phyloP scores from a whole-genome alignment of 2,113 vertebrate genomes.

The Bufo bufo region DNA sequence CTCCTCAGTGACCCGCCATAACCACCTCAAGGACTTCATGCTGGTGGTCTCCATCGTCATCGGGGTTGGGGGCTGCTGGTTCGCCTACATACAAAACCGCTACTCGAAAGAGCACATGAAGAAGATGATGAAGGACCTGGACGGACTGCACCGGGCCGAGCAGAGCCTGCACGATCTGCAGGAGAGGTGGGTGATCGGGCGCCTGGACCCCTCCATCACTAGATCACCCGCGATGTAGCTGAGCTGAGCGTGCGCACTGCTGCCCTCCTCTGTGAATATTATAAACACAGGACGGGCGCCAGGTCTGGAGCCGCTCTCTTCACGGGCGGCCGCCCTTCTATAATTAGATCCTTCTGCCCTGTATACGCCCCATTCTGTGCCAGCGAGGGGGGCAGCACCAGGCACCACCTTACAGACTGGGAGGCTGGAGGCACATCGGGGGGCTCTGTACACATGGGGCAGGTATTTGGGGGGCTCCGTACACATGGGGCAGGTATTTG shows the following conservation, averaged over 20 bases:
- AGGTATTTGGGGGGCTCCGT: too few species aligned
- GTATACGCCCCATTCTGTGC: background rate
- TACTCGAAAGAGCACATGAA: conserved; percentile 99
- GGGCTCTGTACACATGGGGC: too few species aligned
- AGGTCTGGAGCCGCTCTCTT: background rate
- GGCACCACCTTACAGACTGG: too few species aligned
- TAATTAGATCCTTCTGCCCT: background rate
- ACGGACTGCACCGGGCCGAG: conserved; percentile 94
- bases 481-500: too few species aligned
- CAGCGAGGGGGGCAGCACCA: too few species aligned
- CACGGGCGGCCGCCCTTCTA: background rate
- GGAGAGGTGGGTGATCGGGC: conserved; percentile 78
- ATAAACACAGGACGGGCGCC: background rate
- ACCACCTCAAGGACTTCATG: conserved; percentile 98
- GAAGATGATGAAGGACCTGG: conserved; percentile 98
- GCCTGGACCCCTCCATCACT: too few species aligned
- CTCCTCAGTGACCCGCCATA: conserved; percentile 88
- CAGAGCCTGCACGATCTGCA: conserved; percentile 96
- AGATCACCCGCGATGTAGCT: background rate
- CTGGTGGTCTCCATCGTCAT: conserved; percentile 98
- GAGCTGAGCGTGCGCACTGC: background rate
- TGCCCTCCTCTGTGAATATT: background rate
- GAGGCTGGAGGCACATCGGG: too few species aligned
- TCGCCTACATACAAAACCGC: conserved; percentile 97
- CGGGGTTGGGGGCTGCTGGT: conserved; percentile 98